Percentiles rank a stretch among this genome's conserved stretches.
Evolutionary conservation across 2,888 invertebrate species (phyloP).

Genomic region (Sinotaia quadrata): DNA sequence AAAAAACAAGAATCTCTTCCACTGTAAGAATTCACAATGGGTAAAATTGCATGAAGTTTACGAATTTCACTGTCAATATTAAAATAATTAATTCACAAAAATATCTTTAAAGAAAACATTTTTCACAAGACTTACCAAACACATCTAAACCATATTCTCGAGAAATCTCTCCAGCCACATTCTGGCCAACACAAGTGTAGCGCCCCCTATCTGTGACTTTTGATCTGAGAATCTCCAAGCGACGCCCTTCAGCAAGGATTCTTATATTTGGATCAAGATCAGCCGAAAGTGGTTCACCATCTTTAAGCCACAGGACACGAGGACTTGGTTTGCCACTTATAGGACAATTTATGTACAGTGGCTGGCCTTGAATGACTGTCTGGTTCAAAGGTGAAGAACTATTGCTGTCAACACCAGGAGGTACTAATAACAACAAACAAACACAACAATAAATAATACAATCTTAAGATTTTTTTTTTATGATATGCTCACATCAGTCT

Average conservation of each 20-base stretch:
- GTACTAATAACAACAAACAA: no score
- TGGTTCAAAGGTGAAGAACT: slow-evolving; percentile 50
- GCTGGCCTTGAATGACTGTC: slow-evolving; percentile 49
- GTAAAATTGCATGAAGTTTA: no score
- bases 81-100: neutral
- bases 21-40: no score
- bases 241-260: slow-evolving; percentile 53
- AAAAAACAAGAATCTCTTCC: no score
- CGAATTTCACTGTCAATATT: no score
- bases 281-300: slow-evolving; percentile 61
- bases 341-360: slow-evolving; percentile 60
- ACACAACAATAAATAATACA: no score
- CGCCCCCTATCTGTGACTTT: slow-evolving; percentile 58
- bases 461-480: no score
- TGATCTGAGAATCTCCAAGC: slow-evolving; percentile 60
- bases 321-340: slow-evolving; percentile 69
- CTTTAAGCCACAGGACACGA: slow-evolving; percentile 72
- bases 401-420: slow-evolving; percentile 55
- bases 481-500: no score
- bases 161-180: slow-evolving; percentile 67
- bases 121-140: slow-evolving; percentile 59
- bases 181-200: slow-evolving; percentile 70
- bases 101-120: neutral
- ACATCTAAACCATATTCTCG: slow-evolving; percentile 61
- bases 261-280: slow-evolving; percentile 51